Evolutionary conservation across 2,797 vertebrate species (phyloP), one percentile per base, ranked within the genome.

Genomic region (Hephaestus fuliginosus): DNA sequence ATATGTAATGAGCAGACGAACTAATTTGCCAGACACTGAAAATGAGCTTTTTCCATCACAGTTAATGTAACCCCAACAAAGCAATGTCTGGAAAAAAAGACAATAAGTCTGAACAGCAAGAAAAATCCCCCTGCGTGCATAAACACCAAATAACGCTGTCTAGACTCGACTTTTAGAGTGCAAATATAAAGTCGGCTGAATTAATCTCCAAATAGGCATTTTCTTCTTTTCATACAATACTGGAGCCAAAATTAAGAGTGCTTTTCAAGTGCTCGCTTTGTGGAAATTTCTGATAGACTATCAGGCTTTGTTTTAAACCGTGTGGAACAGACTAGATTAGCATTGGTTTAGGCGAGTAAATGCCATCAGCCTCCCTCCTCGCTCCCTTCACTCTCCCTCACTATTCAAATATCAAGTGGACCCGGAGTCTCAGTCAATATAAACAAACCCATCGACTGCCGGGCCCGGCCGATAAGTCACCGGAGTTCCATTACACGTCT

Each of bases 361-460:
- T 81, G 80, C 44, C 82, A 89, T 72, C 84, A 63, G 58, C 43
- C 33, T 58, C 60, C 25, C 52, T 57, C 49, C 46, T 33, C 22
- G 44, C 57, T 30, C 11, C 44, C 61, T 43, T 70, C 62, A 5
- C 70, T 53, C 22, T 79, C 48, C 53, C 25, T 81, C 67, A 68
- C 89, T 77, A 92, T 89, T 90, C 46, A 90, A 91, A 93, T 87
- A 93, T 89, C 88, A 93, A 88, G 82, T 85, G 74, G 77, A 88
- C 86, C 77, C 7, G 30, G 64, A 83, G 82, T 83, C 83, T 83
- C 76, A 79, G 91, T 92, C 92, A 89, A 91, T 93, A 91, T 77
- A 93, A 93, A 94, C 92, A 92, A 92, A 92, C 89, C 74, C 70
- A 93, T 92, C 61, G 78, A 92, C 86, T 90, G 85, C 61, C 39